Base-by-base conservation (phyloP, 2,113 vertebrate genomes). In the Petromus typicus region DNA sequence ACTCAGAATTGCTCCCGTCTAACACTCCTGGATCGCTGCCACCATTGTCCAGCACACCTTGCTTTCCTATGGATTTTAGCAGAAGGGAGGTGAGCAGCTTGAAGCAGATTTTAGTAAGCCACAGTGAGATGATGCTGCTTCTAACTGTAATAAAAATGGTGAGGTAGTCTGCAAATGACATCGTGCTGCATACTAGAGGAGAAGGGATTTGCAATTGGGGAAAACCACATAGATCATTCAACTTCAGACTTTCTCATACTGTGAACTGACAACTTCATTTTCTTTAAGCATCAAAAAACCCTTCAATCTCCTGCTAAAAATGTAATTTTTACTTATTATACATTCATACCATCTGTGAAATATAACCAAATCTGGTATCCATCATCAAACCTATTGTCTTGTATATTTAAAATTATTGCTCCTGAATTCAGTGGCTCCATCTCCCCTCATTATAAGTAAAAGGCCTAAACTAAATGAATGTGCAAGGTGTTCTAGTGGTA, bases 201-300 rank as follows among this genome's bases (percentile, higher is more conserved):
- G 45, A 90, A 93, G 23, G 40, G 75, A 94, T 96, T 89, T 86
- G 80, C 92, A 94, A 86, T 67, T 95, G 95, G 51, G 69, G 67
- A 96, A 90, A 88, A 27, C 34, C 51, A 45, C 54, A 86, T 40
- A 89, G 71, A 90, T 83, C 92, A 82, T 63, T 91, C 81, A 88
- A 45, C 71, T 78, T 90, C 90, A 90, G 61, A 95, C 69, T 78
- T 69, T 95, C 96, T 93, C 75, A 84, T 78, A 67, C 87, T 93
- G 94, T 48, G 76, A 91, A 92, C 27, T 90, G 87, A 89, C 87
- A 97, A 83, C 48, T 94, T 91, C 66, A 94, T 90, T 95, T 90
- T 95, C 71, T 85, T 90, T 40, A 83, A 76, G 48, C 51, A 94
- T 87, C 59, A 73, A 90, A 86, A 94, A 83, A 88, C 81, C 5